Conservation (phyloP, 2,113 vertebrate species). For the Garra rufa region DNA sequence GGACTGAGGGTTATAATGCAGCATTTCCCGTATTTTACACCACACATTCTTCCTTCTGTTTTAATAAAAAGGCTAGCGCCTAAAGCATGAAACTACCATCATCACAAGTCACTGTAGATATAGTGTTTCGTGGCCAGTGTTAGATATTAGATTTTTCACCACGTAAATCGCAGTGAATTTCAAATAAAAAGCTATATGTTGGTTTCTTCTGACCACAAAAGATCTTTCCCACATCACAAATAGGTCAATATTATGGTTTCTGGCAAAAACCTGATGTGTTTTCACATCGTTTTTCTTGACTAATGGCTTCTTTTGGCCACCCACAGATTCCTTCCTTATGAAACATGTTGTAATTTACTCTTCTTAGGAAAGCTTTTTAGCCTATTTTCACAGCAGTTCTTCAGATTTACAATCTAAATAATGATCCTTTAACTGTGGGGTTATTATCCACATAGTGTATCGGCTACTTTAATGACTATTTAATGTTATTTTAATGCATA, state of each 20-base stretch:
- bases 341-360: background rate
- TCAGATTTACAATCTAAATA: background rate
- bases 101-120: background rate
- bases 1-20: background rate
- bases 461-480: background rate
- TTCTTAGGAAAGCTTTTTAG: background rate
- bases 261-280: slow-evolving; percentile 1
- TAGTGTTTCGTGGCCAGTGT: slow-evolving; percentile 1
- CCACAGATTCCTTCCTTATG: slow-evolving; percentile 12
- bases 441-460: background rate
- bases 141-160: background rate
- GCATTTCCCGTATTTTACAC: background rate
- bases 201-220: slow-evolving; percentile 4
- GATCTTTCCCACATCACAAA: background rate
- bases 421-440: background rate
- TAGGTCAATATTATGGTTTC: background rate
- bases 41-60: background rate
- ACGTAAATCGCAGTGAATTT: background rate
- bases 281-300: background rate
- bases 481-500: background rate
- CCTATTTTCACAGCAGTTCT: background rate
- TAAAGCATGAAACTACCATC: background rate
- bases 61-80: background rate
- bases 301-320: slow-evolving; percentile 1
- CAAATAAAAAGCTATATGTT: background rate